These are phyloP conservation scores for Epirrita christyi DNA, from an alignment of 2,888 invertebrate species.

Conservation along the genomic window DNA sequence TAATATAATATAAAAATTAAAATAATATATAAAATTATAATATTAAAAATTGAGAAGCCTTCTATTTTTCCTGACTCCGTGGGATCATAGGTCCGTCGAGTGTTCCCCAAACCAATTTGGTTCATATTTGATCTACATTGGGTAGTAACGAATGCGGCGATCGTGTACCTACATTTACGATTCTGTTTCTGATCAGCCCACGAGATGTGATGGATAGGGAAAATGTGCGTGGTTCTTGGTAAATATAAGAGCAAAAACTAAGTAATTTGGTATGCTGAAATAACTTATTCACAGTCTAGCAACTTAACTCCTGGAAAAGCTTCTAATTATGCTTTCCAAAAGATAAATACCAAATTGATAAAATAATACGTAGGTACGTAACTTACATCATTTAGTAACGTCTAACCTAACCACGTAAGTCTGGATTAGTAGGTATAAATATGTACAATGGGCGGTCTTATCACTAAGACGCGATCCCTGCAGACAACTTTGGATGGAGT, in stretches of 20 bases:
- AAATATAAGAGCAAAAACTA: conserved; percentile 28
- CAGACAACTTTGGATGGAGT: no score
- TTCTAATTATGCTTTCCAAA: no score
- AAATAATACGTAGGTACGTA: no score
- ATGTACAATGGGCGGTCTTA: no score
- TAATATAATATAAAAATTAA: no score
- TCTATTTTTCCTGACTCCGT: conserved; percentile 10
- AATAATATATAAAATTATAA: no score
- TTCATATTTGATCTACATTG: conserved; percentile 63
- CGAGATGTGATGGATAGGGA: conserved; percentile 42
- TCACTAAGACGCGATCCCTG: no score
- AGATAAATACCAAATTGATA: no score
- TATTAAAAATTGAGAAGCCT: background rate
- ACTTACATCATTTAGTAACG: no score
- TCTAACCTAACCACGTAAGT: no score
- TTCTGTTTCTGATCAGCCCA: conserved; percentile 57
- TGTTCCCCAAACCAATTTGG: conserved; percentile 54
- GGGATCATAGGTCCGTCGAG: conserved; percentile 38
- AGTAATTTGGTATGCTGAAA: background rate
- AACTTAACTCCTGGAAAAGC: no score
- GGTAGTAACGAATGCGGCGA: conserved; percentile 55
- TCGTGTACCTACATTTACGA: conserved; percentile 57
- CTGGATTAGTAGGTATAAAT: no score
- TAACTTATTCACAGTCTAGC: background rate
- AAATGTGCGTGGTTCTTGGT: conserved; percentile 46